Evolutionary conservation across 2,888 invertebrate genomes (phyloP), one percentile per base, ranked within the genome.

Genomic region (Dexiosoma caninum): DNA sequence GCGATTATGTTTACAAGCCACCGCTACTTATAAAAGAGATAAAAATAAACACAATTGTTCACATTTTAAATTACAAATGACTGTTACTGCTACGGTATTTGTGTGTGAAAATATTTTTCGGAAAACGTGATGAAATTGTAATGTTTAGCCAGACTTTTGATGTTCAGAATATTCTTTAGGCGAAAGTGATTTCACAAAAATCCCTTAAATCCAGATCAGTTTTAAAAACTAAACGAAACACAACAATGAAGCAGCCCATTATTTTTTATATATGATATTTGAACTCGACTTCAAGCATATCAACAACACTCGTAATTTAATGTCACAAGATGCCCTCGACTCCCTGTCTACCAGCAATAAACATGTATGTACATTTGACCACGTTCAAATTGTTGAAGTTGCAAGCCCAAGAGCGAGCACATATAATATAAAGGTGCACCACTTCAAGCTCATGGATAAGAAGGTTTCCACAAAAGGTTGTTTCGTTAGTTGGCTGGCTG

Each of bases 191-290:
- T 57, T 57, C 32, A 66, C 42, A 53, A 75, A 64, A 12, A 57
- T 64, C 57, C 6, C 57, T 74, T 49, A 30, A 59, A 51, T 23
- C 49, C 0, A 51, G 49, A 75, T 30, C 66, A 75, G 67, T 75
- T 57, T 19, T 16, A 30, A 14, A 40, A 30, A 40, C 9, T 14
- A 30, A 40, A 35, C 14, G 16, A 16, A 30, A 12, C 19, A 51
- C 27, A 53, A 59, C 44, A 70, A 37, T 59, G 46, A 16, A 6
- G 32, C 32, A 51, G 42, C 23, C 57, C 35, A 70, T 70, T 27
- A 27, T 27, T 27, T n/a, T 69, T 57, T 37, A 16, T 59, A 57
- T 44, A 60, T 19, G 40, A 59, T 19, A 21, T 55, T 57, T n/a
- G 14, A 53, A 53, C 40, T 66, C 27, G 8, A 40, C 27, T 66